Base-by-base conservation (phyloP, 2,797 vertebrate species). In the Mycteria americana region DNA sequence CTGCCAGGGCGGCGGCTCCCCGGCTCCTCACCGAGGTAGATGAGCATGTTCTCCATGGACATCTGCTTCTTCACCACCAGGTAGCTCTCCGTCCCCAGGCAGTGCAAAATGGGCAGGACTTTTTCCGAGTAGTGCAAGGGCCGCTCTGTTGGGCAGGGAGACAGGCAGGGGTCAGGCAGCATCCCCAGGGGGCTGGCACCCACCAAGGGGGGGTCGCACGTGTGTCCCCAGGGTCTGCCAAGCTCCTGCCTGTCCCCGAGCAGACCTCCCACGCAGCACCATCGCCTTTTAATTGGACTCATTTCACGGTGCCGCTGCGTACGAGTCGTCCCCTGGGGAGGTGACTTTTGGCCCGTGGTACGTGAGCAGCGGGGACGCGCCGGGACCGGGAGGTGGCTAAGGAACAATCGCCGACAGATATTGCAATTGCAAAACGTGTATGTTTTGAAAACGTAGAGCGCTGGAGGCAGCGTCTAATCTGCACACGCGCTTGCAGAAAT, bases 71-170 rank as follows among this genome's bases (percentile, higher is more conserved):
- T 99, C 81, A 99, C 98, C 60, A 99, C 98, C 91, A 99, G 97
- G 93, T 98, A 97, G 89, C 99, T 99, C 31, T 99, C 99, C 0
- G 97, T 98, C 10, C 99, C 99, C 75, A 99, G 97, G 18, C 98
- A 97, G 27, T 99, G 99, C 56, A 99, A 64, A 57, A 99, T 99
- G 92, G 99, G 99, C 43, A 99, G 97, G 19, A 99, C 99, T 65
- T 99, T 98, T 95, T 99, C 99, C 9, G 97, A 97, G 95, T 99
- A 99, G 97, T 99, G 99, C 96, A 99, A 96, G 2, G 99, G 99
- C 4, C 99, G 98, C 64, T 99, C 99, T 99, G 97, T 18, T 13
- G 97, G 48, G 30, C 81, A 74, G 51, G 87, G 56, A 39, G 10
- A 73, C 8, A 22, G 39, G 37, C 23, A 41, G 39, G 35, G 56